A percentile compares a stretch with the other conserved stretches of the same genome.
phyloP scores from a whole-genome alignment of 2,797 vertebrate genomes.

The Ctenopoma multispine region DNA sequence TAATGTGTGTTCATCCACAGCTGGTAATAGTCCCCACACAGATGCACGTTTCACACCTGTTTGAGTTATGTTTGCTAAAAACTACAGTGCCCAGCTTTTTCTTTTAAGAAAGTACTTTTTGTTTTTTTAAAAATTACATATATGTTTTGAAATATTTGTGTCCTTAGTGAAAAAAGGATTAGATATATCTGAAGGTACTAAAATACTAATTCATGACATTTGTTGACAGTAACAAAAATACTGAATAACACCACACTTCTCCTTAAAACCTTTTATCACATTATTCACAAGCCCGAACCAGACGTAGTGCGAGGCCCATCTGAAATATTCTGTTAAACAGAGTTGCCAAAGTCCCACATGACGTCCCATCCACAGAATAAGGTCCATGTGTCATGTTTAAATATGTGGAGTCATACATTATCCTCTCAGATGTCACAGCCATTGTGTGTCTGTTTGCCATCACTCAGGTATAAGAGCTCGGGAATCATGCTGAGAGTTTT shows the following conservation, averaged over 20 bases:
- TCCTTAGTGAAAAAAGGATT: not conserved
- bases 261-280: constrained; percentile 38
- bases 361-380: constrained; percentile 39
- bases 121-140: not conserved
- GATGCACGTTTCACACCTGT: not conserved
- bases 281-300: constrained; percentile 44
- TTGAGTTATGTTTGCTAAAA: not conserved
- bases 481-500: constrained; percentile 38
- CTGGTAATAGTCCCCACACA: constrained; percentile 20
- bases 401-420: constrained; percentile 12
- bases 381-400: constrained; percentile 14
- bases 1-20: constrained; percentile 19
- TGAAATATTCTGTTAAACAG: constrained; percentile 24
- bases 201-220: not conserved
- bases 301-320: constrained; percentile 13
- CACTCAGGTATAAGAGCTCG: not conserved
- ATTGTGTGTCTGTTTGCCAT: constrained; percentile 15
- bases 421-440: constrained; percentile 34
- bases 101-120: not conserved
- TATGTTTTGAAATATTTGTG: not conserved
- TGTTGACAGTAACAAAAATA: constrained; percentile 32
- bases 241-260: constrained; percentile 7
- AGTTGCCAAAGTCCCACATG: constrained; percentile 9
- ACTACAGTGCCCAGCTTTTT: not conserved
- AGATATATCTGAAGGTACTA: not conserved